Percentiles rank a stretch among this genome's conserved stretches.
Conservation (phyloP, 1,140 invertebrate genomes). For the Anagrus nilaparvatae region DNA sequence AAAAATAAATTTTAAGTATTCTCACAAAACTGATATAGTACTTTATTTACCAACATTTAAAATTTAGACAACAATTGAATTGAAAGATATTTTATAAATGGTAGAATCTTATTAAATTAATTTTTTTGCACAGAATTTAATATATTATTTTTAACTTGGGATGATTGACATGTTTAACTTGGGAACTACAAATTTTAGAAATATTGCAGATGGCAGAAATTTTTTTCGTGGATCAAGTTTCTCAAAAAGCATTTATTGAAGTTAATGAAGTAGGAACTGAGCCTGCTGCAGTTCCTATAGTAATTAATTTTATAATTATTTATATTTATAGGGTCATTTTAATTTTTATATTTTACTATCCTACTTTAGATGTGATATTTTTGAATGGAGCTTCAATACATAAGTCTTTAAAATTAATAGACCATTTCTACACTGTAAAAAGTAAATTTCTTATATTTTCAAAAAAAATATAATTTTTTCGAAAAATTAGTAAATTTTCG, state of each 20-base stretch:
- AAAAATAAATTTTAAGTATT: background rate
- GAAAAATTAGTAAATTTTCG: too few species aligned
- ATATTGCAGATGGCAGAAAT: background rate
- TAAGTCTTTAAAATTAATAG: too few species aligned
- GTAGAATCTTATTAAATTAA: background rate
- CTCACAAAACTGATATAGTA: too few species aligned
- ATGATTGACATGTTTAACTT: background rate
- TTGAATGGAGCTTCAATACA: too few species aligned
- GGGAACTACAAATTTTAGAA: background rate
- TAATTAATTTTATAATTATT: too few species aligned
- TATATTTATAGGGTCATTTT: too few species aligned
- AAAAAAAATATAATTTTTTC: too few species aligned
- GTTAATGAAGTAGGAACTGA: background rate
- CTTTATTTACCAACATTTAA: background rate
- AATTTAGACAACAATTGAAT: background rate
- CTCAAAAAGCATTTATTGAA: background rate
- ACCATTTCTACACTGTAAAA: too few species aligned
- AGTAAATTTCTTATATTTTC: too few species aligned
- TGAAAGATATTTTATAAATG: background rate
- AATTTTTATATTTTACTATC: too few species aligned
- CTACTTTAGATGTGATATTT: too few species aligned
- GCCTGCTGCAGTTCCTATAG: too few species aligned
- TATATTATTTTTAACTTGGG: background rate
- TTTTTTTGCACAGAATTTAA: background rate
- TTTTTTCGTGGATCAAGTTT: background rate